Conservation (phyloP, 2,888 invertebrate species). For the Mesorhabditis belari region DNA sequence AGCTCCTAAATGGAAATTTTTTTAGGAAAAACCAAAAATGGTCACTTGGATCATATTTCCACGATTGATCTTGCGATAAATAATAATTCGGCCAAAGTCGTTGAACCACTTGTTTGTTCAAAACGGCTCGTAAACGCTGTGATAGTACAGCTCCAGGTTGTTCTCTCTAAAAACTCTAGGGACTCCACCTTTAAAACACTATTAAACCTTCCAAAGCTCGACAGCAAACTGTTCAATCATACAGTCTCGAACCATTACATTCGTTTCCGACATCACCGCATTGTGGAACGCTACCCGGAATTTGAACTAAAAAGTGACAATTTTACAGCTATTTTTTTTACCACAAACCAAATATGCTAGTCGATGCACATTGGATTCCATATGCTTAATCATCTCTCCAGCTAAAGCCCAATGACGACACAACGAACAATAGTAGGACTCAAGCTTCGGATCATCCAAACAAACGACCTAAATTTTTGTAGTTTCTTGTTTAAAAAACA, state of each 20-base stretch:
- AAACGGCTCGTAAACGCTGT: not conserved
- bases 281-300: not conserved
- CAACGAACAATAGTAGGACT: not conserved
- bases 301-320: not conserved
- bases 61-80: not conserved
- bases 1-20: not conserved
- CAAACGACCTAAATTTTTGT: not conserved
- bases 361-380: not conserved
- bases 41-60: not conserved
- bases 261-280: not conserved
- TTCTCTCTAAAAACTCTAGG: not conserved
- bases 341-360: not conserved
- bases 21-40: not conserved
- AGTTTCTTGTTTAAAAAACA: not conserved
- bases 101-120: not conserved
- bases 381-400: not conserved
- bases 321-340: too few species aligned
- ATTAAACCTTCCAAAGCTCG: not conserved
- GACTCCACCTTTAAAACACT: too few species aligned
- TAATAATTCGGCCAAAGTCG: not conserved
- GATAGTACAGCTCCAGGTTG: not conserved
- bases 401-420: not conserved
- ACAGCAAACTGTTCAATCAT: not conserved
- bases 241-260: not conserved
- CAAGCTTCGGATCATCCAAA: not conserved